Evolutionary conservation across 2,797 vertebrate species (phyloP).

Genomic region (Xenops minutus): DNA sequence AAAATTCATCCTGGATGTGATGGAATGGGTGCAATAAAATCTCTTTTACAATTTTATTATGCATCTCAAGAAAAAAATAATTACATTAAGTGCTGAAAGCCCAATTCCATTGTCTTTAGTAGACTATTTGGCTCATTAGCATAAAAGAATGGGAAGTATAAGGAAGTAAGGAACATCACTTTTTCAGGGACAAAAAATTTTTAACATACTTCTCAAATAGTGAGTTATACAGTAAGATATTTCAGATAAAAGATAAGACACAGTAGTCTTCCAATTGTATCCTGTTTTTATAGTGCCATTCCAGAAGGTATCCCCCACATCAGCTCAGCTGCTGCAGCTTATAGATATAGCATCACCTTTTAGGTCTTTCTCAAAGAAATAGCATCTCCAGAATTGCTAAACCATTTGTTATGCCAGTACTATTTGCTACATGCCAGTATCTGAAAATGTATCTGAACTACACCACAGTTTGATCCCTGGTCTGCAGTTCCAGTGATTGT

Average conservation of each 20-base stretch:
- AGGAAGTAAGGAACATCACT: not conserved
- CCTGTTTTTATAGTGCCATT: not conserved
- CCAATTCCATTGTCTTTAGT: not conserved
- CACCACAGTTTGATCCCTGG: not conserved
- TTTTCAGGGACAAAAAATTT: not conserved
- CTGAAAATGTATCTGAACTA: not conserved
- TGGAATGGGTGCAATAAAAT: not conserved
- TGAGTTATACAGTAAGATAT: not conserved
- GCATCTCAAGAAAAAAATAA: not conserved
- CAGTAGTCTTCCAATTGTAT: not conserved
- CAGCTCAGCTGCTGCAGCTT: not conserved
- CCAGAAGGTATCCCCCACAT: not conserved
- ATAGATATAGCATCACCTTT: not conserved
- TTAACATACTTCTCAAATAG: not conserved
- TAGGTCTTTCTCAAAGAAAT: not conserved
- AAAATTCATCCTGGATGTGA: not conserved
- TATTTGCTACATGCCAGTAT: not conserved
- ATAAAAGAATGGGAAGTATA: not conserved
- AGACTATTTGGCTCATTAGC: not conserved
- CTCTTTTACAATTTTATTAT: not conserved
- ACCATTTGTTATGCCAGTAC: not conserved
- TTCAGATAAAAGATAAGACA: not conserved
- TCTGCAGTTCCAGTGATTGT: not conserved
- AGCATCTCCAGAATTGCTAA: not conserved
- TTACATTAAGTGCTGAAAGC: not conserved